phyloP scores from a whole-genome alignment of 2,113 vertebrate species.

The Ploceus nigricollis region DNA sequence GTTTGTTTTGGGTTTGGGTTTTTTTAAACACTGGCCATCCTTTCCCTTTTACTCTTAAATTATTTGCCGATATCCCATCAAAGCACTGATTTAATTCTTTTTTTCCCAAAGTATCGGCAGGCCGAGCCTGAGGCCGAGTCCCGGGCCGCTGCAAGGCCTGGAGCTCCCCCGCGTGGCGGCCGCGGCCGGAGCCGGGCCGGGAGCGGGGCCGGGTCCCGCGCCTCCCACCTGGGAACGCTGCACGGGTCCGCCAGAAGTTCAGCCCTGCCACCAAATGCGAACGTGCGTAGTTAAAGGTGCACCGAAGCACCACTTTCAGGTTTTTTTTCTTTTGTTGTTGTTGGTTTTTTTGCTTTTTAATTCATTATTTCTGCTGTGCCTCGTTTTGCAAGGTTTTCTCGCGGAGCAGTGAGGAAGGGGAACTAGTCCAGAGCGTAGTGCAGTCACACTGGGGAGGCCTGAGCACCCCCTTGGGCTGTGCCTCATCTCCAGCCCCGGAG shows the following conservation, averaged over 20 bases:
- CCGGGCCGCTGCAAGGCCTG: conserved; percentile 11
- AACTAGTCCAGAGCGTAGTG: accelerated
- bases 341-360: neutral
- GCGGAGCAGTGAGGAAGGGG: neutral
- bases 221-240: neutral
- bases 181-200: neutral
- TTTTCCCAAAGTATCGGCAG: neutral
- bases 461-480: neutral
- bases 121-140: neutral
- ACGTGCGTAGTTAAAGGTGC: accelerated
- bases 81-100: neutral
- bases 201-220: accelerated
- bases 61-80: neutral
- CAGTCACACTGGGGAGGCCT: neutral
- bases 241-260: accelerated
- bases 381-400: neutral
- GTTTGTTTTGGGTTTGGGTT: neutral
- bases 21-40: neutral
- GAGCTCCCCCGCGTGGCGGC: conserved; percentile 71
- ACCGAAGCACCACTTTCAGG: accelerated
- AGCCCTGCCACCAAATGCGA: neutral
- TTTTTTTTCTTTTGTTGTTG: neutral
- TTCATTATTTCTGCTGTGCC: neutral
- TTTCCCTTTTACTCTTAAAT: neutral
- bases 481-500: neutral